Base-by-base conservation (phyloP, 2,113 vertebrate genomes). In the Callipepla squamata region DNA sequence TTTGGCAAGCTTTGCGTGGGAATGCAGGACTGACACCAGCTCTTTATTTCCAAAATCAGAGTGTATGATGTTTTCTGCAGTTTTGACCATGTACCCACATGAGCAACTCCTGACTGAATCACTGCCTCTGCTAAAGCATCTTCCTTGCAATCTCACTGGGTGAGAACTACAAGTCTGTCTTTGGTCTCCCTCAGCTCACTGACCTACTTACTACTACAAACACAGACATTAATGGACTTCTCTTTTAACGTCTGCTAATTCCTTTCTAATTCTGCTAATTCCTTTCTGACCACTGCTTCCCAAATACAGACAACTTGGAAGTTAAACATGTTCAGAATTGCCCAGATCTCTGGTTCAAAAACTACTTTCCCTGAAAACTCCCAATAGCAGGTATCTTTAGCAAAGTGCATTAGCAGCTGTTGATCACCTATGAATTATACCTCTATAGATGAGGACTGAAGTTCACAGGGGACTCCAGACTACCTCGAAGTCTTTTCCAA, bases 181-280 rank as follows among this genome's bases (percentile, higher is more conserved):
- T 26, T 30, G 61, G 47, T 70, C 59, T 50, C 79, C 72, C 75
- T 75, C 68, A 91, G 82, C 65, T 78, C 73, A 57, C 65, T 92
- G 89, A 93, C 87, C 87, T 75, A 94, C 73, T 72, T 83, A 57
- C 40, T 57, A 72, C 45, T n/a, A 91, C 79, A 95, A 74, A 81
- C 22, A 86, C 8, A 65, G 20, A 28, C 51, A 74, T 51, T 63
- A 84, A 72, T 5, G 59, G 21, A 80, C 89, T 32, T 38, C 51
- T 78, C 61, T 62, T 92, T 38, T 90, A 85, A 83, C 82, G 94
- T 80, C 72, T 61, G 25, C 25, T 77, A 5, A 36, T 68, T 65
- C 51, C n/a, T n/a, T n/a, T n/a, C n/a, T n/a, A n/a, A n/a, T n/a
- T n/a, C n/a, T n/a, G n/a, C n/a, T n/a, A n/a, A n/a, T 40, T 66